Evolutionary conservation across 37 sponge, comb jelly and placozoan species (phyloP), one percentile per base, ranked within the genome.

Genomic region (Oscarella lobularis): DNA sequence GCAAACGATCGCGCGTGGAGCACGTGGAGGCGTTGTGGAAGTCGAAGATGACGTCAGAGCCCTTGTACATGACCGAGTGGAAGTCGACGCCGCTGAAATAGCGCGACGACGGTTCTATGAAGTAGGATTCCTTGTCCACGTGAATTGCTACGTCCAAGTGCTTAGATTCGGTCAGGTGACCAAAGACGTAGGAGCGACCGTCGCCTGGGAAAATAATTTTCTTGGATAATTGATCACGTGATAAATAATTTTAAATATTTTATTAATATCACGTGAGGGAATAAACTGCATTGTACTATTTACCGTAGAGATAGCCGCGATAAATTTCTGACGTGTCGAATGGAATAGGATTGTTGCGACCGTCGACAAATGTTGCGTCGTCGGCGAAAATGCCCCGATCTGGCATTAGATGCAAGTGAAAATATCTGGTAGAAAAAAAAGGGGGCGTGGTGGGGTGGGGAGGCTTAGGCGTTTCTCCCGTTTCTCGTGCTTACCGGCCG

Each of bases 1-100:
- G n/a, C n/a, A n/a, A n/a, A n/a, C n/a, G n/a, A n/a, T n/a, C n/a
- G n/a, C n/a, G n/a, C n/a, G n/a, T n/a, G n/a, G n/a, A n/a, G n/a
- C n/a, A n/a, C n/a, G n/a, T n/a, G n/a, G n/a, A n/a, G n/a, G n/a
- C 60, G 20, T 48, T 48, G 9, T 48, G 14, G 14, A 48, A 27
- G 20, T 48, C 60, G 60, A 68, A 68, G 29, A 29, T 35, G 31
- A 85, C 82, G 41, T 85, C 86, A 1, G 72, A 68, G n/a, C n/a
- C 66, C 33, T 73, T 40, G 66, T 85, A 85, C 38, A 85, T 35
- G 34, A 87, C 36, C 38, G 88, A 87, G 60, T 87, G 88, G 69
- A 84, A 84, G 14, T 39, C 32, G 31, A 66, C 65, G 48, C 40
- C 27, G 41, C 2, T 6, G 3, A 41, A 30, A 14, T 68, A 20